Evolutionary conservation across 1,140 invertebrate genomes (phyloP), one percentile per base, ranked within the genome.

Genomic region (Nebria ingens): DNA sequence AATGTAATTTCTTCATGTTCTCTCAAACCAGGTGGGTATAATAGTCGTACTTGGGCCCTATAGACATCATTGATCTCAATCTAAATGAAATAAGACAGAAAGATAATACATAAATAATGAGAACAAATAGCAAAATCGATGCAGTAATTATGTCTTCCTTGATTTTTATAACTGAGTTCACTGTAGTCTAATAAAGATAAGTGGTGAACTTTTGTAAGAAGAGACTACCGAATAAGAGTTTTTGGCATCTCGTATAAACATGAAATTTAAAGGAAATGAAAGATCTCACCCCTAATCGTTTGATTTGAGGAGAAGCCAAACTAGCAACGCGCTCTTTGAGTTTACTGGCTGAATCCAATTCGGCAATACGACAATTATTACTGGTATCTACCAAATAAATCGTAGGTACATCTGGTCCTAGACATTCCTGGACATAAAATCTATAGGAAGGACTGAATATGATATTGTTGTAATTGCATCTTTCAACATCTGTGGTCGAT

Each of bases 1-100:
- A 92, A 89, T 6, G 83, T 82, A 29, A 87, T 78, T 59, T 89
- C 86, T 65, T 93, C 87, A 45, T 87, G 81, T 63, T 89, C 86
- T 52, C 84, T 71, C 56, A 90, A 76, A n/a, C 85, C 83, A 0
- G 86, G 85, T 1, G 88, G 88, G 40, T 91, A 68, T 55, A 80
- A 78, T 2, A 91, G 73, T 9, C 83, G 76, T 0, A 91, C 86
- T 50, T 76, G 72, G 9, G 77, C 77, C 52, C 71, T 67, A 54
- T 73, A 76, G 3, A 67, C 71, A 15, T 64, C 67, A 2, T 72
- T 74, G 20, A 67, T 71, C 56, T 78, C 74, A 6, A 80, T 69
- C 59, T 79, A 9, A 80, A 45, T 6, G 4, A 29, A 29, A 29
- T 29, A 29, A 29, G 4, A 6, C 25, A 29, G 13, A 6, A 29